Evolutionary conservation across 2,113 vertebrate species (phyloP).

Genomic region (Antechinus flavipes): DNA sequence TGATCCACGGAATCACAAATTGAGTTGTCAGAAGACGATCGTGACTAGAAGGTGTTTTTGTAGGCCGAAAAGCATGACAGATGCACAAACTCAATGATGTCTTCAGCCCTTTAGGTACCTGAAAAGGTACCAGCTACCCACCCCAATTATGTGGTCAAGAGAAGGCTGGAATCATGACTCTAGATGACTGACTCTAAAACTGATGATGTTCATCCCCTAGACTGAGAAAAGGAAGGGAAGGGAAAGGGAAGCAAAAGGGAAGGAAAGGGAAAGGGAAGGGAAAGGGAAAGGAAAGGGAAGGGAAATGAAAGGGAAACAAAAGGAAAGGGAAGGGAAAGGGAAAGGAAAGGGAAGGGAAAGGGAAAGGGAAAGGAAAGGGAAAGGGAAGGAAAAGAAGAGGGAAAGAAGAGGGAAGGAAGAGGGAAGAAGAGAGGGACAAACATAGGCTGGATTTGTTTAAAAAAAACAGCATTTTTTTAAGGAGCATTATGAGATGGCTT

Average conservation of each 20-base stretch:
- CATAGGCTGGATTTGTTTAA: too few species aligned
- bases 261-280: too few species aligned
- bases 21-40: not conserved
- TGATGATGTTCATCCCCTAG: not conserved
- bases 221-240: not conserved
- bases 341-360: too few species aligned
- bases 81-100: not conserved
- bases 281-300: too few species aligned
- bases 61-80: not conserved
- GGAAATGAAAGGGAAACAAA: too few species aligned
- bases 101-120: not conserved
- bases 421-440: too few species aligned
- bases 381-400: too few species aligned
- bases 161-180: not conserved
- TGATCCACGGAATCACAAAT: not conserved
- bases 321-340: too few species aligned
- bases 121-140: not conserved
- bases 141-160: not conserved
- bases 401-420: not conserved
- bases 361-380: too few species aligned
- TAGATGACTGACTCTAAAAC: not conserved
- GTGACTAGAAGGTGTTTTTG: not conserved
- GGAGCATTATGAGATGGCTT: not conserved
- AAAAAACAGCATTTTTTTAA: not conserved
- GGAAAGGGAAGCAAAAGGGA: too few species aligned